Base-by-base conservation (phyloP, 2,888 invertebrate species). In the Patella pellucida region DNA sequence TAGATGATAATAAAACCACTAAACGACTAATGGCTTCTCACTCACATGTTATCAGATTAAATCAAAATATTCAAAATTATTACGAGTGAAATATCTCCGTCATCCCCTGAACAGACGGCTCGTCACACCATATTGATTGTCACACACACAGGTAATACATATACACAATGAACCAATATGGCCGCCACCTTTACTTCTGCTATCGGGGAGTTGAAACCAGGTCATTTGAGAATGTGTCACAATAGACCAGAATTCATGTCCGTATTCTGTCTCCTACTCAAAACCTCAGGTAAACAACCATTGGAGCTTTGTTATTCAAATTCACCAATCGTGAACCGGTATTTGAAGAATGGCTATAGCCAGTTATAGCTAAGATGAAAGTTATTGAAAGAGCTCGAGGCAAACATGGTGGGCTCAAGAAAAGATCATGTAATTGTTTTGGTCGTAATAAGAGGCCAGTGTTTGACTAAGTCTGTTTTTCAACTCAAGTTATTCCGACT, bases 301-400 rank as follows among this genome's bases (percentile, higher is more conserved):
- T 62, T 62, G 62, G 62, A 23, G 62, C 23, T 62, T 62, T 62
- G 62, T 62, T 62, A 62, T 62, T 62, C 23, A 62, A 62, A 62
- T 62, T 19, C 19, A 23, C 62, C 62, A 62, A 62, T 62, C 62
- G 62, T 62, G 23, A 62, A 62, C 62, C 11, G 62, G 62, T 19
- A 62, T 62, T 62, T 62, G 23, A 62, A 62, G 62, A 62, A 62
- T 62, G 62, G 14, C 23, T 19, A 62, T 41, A 41, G 41, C 41
- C 5, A 41, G 14, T 12, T 19, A 62, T 41, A 41, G 41, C 41
- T 9, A 41, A 41, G 41, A 41, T 41, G 41, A 41, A 41, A 41
- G 41, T 41, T 41, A 41, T 41, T 41, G 41, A 41, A 9, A 9
- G 41, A 41, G 41, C 41, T 41, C 9, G 41, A 41, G 41, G 41